Conservation (phyloP, 2,797 vertebrate genomes). For the Lacerta agilis region DNA sequence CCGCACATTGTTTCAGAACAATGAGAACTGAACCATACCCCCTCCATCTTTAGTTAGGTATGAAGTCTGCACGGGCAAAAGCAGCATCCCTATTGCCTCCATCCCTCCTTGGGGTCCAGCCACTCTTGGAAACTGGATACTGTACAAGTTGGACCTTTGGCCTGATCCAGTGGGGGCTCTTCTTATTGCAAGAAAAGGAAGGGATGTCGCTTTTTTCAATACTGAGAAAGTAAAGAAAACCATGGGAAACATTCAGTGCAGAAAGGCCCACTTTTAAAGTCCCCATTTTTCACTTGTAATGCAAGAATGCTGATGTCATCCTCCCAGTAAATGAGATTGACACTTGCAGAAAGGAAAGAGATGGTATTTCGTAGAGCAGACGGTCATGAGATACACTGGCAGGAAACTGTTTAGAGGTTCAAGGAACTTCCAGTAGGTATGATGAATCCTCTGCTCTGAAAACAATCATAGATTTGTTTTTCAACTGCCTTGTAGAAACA, state of each 20-base stretch:
- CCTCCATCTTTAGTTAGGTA: neutral
- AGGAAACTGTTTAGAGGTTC: constrained; percentile 62
- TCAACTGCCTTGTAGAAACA: constrained; percentile 22
- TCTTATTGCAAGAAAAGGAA: neutral
- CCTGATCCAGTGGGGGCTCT: neutral
- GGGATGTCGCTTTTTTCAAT: constrained; percentile 56
- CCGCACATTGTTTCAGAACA: neutral
- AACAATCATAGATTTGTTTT: constrained; percentile 69
- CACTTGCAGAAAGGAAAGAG: constrained; percentile 66
- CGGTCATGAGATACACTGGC: constrained; percentile 66
- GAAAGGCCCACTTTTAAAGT: constrained; percentile 62
- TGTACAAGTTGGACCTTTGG: neutral
- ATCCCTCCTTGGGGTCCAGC: neutral
- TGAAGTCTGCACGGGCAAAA: too few species aligned
- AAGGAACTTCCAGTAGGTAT: constrained; percentile 68
- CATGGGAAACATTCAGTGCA: constrained; percentile 53
- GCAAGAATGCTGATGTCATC: constrained; percentile 73
- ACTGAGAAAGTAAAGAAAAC: constrained; percentile 44
- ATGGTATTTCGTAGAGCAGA: constrained; percentile 66
- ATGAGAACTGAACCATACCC: neutral
- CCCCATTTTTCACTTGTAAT: constrained; percentile 72
- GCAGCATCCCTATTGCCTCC: too few species aligned
- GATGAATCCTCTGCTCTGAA: constrained; percentile 71
- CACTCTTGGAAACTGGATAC: neutral
- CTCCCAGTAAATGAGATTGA: constrained; percentile 71